A percentile compares a stretch with the other conserved stretches of the same genome.
Evolutionary conservation across 2,888 invertebrate species (phyloP).

Genomic region (Endomychus coccineus): DNA sequence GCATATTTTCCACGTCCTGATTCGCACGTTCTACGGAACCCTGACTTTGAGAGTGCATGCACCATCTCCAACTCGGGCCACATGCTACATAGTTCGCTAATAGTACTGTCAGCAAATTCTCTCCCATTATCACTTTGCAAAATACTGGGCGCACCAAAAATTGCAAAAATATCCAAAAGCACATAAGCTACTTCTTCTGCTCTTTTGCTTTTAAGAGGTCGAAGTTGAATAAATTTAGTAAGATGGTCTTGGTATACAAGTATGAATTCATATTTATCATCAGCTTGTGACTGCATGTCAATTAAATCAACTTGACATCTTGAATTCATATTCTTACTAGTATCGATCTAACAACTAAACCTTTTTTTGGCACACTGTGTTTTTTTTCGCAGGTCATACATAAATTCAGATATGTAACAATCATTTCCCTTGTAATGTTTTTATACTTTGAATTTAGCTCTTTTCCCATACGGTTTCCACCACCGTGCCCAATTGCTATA

Average conservation of each 20-base stretch:
- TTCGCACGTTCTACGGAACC: too few relatives aligned
- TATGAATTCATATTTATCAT: conserved; percentile 35
- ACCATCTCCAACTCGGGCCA: too few relatives aligned
- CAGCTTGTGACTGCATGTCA: conserved; percentile 33
- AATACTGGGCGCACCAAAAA: conserved; percentile 36
- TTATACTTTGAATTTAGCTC: conserved; percentile 9
- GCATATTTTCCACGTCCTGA: too few relatives aligned
- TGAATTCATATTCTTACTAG: conserved; percentile 25
- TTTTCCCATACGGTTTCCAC: conserved; percentile 12
- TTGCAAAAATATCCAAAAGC: conserved; percentile 36
- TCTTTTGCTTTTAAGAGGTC: conserved; percentile 33
- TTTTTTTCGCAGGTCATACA: conserved; percentile 10
- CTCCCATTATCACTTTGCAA: conserved; percentile 15
- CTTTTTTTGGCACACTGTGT: conserved; percentile 10
- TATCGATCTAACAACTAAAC: conserved; percentile 20
- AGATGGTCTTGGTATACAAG: conserved; percentile 37
- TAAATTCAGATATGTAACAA: conserved; percentile 10
- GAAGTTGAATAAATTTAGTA: conserved; percentile 38
- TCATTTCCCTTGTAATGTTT: conserved; percentile 12
- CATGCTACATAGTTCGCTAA: too few relatives aligned
- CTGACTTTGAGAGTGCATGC: too few relatives aligned
- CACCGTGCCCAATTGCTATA: conserved; percentile 8
- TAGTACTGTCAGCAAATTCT: too few relatives aligned
- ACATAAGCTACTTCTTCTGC: conserved; percentile 35
- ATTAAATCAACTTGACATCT: conserved; percentile 38